Conservation (phyloP, 2,113 vertebrate genomes). For the Rana temporaria region DNA sequence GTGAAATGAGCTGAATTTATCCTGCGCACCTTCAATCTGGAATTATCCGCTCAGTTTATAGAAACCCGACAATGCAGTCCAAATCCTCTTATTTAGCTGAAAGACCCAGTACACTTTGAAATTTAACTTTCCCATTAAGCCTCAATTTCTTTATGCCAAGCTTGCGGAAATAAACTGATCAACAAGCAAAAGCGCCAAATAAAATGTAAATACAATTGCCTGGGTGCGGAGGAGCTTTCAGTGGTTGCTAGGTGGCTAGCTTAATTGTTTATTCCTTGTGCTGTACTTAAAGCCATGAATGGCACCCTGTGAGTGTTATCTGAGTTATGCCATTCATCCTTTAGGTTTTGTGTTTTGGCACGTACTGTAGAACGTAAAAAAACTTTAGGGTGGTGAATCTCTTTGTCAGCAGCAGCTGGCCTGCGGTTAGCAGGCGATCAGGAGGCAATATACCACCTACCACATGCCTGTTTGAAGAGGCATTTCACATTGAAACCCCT, state of each 20-base stretch:
- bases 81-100: background rate
- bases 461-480: too few relatives aligned
- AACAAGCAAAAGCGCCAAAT: background rate
- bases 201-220: conserved; percentile 26
- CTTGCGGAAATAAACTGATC: background rate
- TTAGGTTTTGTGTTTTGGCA: too few relatives aligned
- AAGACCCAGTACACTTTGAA: background rate
- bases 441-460: too few relatives aligned
- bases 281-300: background rate
- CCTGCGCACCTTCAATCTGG: conserved; percentile 13
- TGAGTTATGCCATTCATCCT: too few relatives aligned
- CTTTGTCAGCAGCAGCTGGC: too few relatives aligned
- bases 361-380: too few relatives aligned
- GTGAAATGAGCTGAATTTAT: background rate
- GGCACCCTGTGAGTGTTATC: too few relatives aligned
- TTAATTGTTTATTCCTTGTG: conserved; percentile 32
- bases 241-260: conserved; percentile 14
- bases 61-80: background rate
- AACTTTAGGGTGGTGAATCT: too few relatives aligned
- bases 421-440: too few relatives aligned
- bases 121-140: background rate
- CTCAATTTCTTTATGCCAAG: conserved; percentile 18
- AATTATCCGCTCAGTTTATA: background rate
- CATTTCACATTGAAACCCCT: too few relatives aligned
- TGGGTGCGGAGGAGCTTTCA: conserved; percentile 15